These are phyloP conservation scores for Tenebrio molitor DNA, from an alignment of 1,140 invertebrate species.

Conservation along the genomic window DNA sequence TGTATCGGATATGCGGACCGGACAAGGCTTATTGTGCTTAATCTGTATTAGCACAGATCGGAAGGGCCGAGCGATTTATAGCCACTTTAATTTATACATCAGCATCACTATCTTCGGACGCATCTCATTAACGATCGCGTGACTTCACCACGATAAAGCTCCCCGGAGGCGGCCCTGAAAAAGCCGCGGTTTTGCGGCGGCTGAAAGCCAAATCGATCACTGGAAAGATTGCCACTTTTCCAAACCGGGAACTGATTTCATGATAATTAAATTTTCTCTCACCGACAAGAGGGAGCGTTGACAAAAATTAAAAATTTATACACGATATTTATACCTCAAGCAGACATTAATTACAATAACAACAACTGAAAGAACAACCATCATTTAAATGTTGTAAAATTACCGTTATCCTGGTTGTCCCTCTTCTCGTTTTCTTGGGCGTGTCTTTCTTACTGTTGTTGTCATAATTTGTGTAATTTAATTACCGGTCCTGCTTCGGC, in stretches of 20 bases:
- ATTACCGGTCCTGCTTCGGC: not conserved
- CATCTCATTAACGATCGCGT: slow-evolving; percentile 41
- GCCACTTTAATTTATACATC: slow-evolving; percentile 37
- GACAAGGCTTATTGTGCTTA: slow-evolving; percentile 22
- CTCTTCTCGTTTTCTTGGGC: not conserved
- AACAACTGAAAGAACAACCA: too few species aligned
- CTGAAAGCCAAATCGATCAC: too few species aligned
- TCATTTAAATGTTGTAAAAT: too few species aligned
- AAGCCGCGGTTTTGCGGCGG: not conserved
- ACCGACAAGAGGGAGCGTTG: too few species aligned
- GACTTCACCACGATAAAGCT: slow-evolving; percentile 13
- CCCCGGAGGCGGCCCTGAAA: not conserved
- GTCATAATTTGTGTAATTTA: too few species aligned
- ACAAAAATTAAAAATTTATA: too few species aligned
- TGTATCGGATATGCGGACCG: slow-evolving; percentile 1
- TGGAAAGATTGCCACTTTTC: too few species aligned
- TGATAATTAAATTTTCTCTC: too few species aligned
- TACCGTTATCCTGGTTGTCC: not conserved
- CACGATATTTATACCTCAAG: too few species aligned
- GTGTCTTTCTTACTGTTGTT: too few species aligned
- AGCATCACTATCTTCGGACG: slow-evolving; percentile 32
- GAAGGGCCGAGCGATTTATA: slow-evolving; percentile 20
- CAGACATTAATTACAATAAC: too few species aligned
- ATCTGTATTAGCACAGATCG: slow-evolving; percentile 28
- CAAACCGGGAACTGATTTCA: too few species aligned